Conservation (phyloP, 1,140 invertebrate genomes). For the Polypedilum vanderplanki region DNA sequence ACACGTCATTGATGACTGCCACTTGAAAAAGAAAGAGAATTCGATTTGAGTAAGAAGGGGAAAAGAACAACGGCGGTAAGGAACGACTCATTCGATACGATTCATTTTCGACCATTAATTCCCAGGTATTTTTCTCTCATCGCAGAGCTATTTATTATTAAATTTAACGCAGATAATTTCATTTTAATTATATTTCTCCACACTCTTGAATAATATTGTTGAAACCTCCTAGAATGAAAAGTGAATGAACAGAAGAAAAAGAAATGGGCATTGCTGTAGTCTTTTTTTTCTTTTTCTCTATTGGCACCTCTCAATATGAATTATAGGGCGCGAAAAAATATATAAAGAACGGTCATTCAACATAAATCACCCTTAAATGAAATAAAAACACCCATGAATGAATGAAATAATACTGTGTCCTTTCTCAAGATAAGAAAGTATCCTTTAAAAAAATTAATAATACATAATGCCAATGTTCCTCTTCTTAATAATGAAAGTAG, state of each 20-base stretch:
- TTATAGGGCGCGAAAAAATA: conserved; percentile 1
- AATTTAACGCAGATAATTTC: conserved; percentile 28
- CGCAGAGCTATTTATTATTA: background rate
- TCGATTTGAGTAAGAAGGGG: background rate
- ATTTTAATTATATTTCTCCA: conserved; percentile 17
- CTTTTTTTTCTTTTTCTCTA: too few relatives aligned
- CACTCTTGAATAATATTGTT: background rate
- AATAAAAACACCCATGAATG: too few relatives aligned
- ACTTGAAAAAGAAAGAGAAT: background rate
- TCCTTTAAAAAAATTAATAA: too few relatives aligned
- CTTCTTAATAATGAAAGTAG: too few relatives aligned
- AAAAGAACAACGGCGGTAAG: background rate
- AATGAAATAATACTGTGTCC: too few relatives aligned
- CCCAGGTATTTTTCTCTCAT: conserved; percentile 9
- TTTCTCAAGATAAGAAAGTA: too few relatives aligned
- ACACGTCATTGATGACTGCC: background rate
- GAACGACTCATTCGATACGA: conserved; percentile 3
- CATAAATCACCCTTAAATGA: background rate
- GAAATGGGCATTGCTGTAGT: background rate
- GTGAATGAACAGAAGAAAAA: background rate
- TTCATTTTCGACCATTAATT: background rate
- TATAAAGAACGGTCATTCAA: background rate
- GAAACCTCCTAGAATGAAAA: background rate
- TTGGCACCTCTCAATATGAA: background rate
- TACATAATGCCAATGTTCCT: too few relatives aligned